Evolutionary conservation across 2,113 vertebrate species (phyloP), one percentile per base, ranked within the genome.

Genomic region (Oxyura jamaicensis): DNA sequence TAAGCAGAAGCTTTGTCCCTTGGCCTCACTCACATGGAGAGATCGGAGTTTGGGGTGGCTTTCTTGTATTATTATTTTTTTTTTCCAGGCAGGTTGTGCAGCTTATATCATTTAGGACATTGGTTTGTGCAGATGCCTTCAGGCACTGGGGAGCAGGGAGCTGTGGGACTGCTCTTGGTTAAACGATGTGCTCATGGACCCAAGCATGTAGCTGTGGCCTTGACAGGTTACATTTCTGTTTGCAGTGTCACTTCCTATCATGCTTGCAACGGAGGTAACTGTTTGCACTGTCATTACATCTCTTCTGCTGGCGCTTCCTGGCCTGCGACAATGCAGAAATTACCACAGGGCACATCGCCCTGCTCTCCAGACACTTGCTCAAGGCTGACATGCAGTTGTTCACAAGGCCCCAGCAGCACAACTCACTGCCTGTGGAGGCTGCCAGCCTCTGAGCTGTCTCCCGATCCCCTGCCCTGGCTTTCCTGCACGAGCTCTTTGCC

Each of bases 161-260:
- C 55, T 76, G 50, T 1, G 6, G 46, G 46, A 76, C 39, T 44
- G 63, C 18, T 48, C 39, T 72, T 73, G 58, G 3, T 56, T 88
- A 42, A 26, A 89, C 68, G 35, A 25, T 14, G 31, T 73, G 7
- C 26, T 68, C 46, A 41, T 68, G 23, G 46, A 62, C 35, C 23
- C 66, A 75, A 66, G 63, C 20, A 6, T 3, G 52, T 4, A 74
- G 52, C 68, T 77, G 82, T 83, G 68, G 55, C 60, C 75, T 53
- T 25, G 22, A 23, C 67, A 46, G 65, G 52, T 83, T 46, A 55
- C 36, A 13, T 82, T 91, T 94, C 90, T 96, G 79, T 96, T 96
- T 96, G 93, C 91, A 93, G 42, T 86, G 91, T 93, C 90, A 86
- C 73, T 96, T 96, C 92, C 93, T 78, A 90, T 88, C 59, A 41